Base-by-base conservation (phyloP, 1,140 invertebrate genomes). In the Diorhabda sublineata region DNA sequence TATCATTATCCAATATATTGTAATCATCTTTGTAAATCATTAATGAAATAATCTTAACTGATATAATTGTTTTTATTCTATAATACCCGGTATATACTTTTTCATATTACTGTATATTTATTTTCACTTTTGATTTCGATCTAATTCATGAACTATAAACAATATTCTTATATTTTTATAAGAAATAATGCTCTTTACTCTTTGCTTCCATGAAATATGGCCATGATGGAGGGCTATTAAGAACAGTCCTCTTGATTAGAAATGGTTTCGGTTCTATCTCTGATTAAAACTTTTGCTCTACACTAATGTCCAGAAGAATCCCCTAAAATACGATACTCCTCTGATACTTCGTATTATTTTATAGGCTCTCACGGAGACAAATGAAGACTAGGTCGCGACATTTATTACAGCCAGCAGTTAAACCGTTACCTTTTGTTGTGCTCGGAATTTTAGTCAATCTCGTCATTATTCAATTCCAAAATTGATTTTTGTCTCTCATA, bases 381-480 rank as follows among this genome's bases (percentile, higher is more conserved):
- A 71, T 71, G 70, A 68, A 71, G 70, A 71, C 70, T 64, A 67
- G 67, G 67, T 71, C 67, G 65, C 61, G 70, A 71, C 70, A 68
- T 68, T 71, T 71, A 71, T 66, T 52, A 60, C 70, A n/a, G n/a
- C 26, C 57, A 68, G 60, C 60, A 60, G 45, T 47, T 26, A 45
- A 62, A 70, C 47, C 6, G 47, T 52, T 52, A 52, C 26, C 26
- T 26, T 26, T 26, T 26, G 26, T 26, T 26, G 26, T 26, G 26
- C 26, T 26, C 26, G 26, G 26, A 26, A 26, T 26, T 26, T 26
- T 26, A 26, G 26, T 26, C 26, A 26, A 26, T 26, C 26, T 26
- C 1, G 26, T 26, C 26, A 26, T 26, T 26, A 26, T 26, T 26
- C 1, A 26, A 26, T 26, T 26, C 26, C 26, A 26, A 26, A 26